Percentiles rank a stretch among this genome's conserved stretches.
phyloP scores from a whole-genome alignment of 2,113 vertebrate genomes.

The Glaucidium brasilianum region DNA sequence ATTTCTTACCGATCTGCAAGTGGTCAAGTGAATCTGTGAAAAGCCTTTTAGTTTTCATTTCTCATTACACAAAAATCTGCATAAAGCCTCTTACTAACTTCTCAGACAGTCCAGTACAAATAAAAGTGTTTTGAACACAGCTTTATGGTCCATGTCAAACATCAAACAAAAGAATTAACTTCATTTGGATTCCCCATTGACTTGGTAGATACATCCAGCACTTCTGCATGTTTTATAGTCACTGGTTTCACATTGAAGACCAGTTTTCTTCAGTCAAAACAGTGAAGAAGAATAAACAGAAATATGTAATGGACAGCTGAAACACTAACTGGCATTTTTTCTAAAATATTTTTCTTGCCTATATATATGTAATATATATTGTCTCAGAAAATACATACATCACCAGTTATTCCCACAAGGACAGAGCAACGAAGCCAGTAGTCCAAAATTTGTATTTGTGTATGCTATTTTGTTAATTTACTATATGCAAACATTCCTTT shows the following conservation, averaged over 20 bases:
- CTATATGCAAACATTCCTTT: neutral
- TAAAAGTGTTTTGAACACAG: neutral
- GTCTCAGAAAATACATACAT: neutral
- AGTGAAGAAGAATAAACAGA: neutral
- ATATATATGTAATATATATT: neutral
- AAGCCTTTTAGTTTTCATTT: neutral
- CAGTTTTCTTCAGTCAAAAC: neutral
- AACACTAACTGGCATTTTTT: neutral
- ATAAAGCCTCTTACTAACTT: neutral
- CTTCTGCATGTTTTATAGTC: neutral
- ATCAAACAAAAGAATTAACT: neutral
- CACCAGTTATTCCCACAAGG: neutral
- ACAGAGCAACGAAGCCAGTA: neutral
- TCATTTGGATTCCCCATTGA: neutral
- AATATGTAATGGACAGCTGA: neutral
- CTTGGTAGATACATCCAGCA: neutral
- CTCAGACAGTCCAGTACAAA: neutral
- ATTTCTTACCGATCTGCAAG: neutral
- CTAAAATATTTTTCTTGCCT: neutral
- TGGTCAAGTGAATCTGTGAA: neutral
- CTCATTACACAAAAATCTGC: neutral
- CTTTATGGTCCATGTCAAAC: neutral
- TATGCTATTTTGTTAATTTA: neutral
- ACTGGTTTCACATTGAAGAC: neutral
- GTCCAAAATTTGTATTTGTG: neutral